phyloP scores from a whole-genome alignment of 1,140 invertebrate genomes.

The Ylistrum balloti region DNA sequence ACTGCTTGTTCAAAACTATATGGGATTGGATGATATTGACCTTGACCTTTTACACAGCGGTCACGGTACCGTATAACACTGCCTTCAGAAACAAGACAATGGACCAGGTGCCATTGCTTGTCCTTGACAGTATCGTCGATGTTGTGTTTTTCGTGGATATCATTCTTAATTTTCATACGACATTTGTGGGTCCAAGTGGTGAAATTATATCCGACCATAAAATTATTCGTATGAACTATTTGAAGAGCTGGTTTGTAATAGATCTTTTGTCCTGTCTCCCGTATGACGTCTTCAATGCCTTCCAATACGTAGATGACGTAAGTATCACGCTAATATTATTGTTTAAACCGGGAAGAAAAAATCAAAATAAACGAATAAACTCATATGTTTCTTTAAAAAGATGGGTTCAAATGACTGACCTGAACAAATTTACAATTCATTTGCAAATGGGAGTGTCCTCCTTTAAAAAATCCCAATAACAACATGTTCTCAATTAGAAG shows the following conservation, averaged over 20 bases:
- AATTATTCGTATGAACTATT: constrained; percentile 91
- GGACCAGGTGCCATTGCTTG: constrained; percentile 98
- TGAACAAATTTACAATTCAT: no score
- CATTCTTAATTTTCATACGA: constrained; percentile 99
- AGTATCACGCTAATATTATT: constrained; percentile 79
- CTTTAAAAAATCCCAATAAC: no score
- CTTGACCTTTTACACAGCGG: constrained; percentile 99
- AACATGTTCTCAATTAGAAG: no score
- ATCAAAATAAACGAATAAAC: no score
- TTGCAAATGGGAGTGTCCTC: no score
- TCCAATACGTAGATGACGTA: constrained; percentile 99
- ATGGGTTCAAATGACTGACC: no score
- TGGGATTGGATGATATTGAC: constrained; percentile 99
- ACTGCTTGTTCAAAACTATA: constrained; percentile 98
- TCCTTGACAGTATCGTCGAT: constrained; percentile 94
- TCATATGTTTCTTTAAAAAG: no score
- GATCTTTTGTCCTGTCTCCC: constrained; percentile 99
- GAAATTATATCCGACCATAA: constrained; percentile 85
- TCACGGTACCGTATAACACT: constrained; percentile 99
- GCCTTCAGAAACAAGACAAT: constrained; percentile 99
- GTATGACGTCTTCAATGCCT: constrained; percentile 99
- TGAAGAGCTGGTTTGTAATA: constrained; percentile 99
- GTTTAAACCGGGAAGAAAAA: no score
- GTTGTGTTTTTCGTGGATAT: constrained; percentile 99
- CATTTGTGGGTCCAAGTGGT: constrained; percentile 98